A percentile compares a stretch with the other conserved stretches of the same genome.
Evolutionary conservation across 2,888 invertebrate species (phyloP).

Genomic region (Pediacus dermestoides): DNA sequence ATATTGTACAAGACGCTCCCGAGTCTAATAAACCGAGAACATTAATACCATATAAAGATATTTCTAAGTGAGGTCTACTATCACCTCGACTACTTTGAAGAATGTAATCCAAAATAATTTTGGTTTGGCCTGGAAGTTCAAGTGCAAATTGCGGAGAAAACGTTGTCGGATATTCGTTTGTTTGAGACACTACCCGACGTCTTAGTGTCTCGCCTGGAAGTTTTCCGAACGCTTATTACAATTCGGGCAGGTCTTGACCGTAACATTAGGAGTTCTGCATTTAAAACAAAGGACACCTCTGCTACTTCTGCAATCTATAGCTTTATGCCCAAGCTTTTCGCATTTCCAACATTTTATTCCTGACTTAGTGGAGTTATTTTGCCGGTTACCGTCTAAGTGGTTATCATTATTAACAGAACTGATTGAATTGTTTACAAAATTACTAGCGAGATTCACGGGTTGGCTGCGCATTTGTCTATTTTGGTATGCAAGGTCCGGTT

Average conservation of each 20-base stretch:
- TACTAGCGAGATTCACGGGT: too few relatives aligned
- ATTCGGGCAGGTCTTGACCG: slow-evolving; percentile 16
- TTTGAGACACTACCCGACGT: slow-evolving; percentile 5
- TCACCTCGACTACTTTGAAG: slow-evolving; percentile 14
- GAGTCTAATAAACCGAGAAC: slow-evolving; percentile 16
- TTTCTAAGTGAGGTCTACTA: slow-evolving; percentile 14
- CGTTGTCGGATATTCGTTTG: too few relatives aligned
- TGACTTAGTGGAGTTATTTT: too few relatives aligned
- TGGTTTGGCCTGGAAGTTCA: slow-evolving; percentile 5
- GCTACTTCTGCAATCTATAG: slow-evolving; percentile 10
- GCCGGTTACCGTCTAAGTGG: too few relatives aligned
- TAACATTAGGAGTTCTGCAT: slow-evolving; percentile 13
- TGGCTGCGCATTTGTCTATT: too few relatives aligned
- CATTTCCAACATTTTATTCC: slow-evolving; percentile 19
- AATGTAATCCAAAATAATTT: slow-evolving; percentile 15
- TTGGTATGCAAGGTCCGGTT: slow-evolving; percentile 19
- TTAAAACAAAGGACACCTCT: slow-evolving; percentile 12
- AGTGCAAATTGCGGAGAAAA: neutral
- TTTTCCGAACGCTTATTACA: slow-evolving; percentile 18
- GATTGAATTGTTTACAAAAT: too few relatives aligned
- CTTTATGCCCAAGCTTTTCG: slow-evolving; percentile 12
- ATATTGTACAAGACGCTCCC: slow-evolving; percentile 17
- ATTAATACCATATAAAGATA: slow-evolving; percentile 9
- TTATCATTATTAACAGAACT: too few relatives aligned
- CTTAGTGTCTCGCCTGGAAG: slow-evolving; percentile 11